Evolutionary conservation across 2,113 vertebrate genomes (phyloP).

Genomic region (Stigmatopora argus): DNA sequence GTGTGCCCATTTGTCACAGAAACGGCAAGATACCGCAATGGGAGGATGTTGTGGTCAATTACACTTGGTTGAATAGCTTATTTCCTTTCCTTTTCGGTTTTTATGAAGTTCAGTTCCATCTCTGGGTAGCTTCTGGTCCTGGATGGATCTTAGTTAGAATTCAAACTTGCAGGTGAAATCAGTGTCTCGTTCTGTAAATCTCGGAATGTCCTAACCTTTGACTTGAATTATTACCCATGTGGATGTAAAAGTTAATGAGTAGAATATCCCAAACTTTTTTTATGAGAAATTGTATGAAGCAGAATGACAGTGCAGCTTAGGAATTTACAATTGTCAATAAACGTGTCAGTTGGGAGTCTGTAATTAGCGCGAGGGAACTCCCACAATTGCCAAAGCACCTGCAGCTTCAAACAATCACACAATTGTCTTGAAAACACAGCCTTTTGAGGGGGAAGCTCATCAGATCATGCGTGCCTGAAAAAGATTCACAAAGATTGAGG

Average conservation of each 20-base stretch:
- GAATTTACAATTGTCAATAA: not conserved
- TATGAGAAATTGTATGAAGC: not conserved
- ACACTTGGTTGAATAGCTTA: conserved; percentile 30
- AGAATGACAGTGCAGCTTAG: not conserved
- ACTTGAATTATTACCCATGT: not conserved
- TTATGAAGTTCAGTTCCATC: conserved; percentile 1
- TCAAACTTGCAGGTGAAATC: no score
- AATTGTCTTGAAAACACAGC: not conserved
- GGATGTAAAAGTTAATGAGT: not conserved
- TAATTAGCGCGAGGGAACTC: not conserved
- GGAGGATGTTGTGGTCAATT: conserved; percentile 51
- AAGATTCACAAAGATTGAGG: not conserved
- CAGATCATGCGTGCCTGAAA: not conserved
- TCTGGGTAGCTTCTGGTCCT: conserved; percentile 12
- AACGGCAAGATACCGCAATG: conserved; percentile 27
- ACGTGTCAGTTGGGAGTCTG: not conserved
- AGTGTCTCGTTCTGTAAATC: no score
- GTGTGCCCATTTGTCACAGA: conserved; percentile 35
- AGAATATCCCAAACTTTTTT: not conserved
- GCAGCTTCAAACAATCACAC: conserved; percentile 2
- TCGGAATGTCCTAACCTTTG: no score
- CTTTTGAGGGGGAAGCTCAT: not conserved
- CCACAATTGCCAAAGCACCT: not conserved
- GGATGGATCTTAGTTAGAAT: not conserved
- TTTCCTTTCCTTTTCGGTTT: conserved; percentile 36